Evolutionary conservation across 2,888 invertebrate genomes (phyloP).

Genomic region (Pantelozetes paolii): DNA sequence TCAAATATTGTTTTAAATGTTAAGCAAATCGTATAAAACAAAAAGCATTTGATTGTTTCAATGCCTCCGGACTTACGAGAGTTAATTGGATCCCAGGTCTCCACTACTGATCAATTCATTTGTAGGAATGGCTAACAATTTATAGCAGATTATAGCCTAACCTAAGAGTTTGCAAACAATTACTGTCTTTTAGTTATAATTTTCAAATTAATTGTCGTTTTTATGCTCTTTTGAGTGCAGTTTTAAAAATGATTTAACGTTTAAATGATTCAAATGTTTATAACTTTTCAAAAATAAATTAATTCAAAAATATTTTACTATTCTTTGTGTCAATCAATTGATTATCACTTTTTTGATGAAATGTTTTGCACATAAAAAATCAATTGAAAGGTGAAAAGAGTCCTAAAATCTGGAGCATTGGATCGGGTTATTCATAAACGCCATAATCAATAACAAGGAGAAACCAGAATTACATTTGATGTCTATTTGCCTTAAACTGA

Average conservation of each 20-base stretch:
- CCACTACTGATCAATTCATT: neutral
- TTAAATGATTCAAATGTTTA: too few relatives aligned
- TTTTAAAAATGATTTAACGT: too few relatives aligned
- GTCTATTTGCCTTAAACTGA: neutral
- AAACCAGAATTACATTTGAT: neutral
- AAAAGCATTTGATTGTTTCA: neutral
- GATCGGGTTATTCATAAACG: constrained; percentile 7
- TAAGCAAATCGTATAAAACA: too few relatives aligned
- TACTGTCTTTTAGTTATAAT: neutral
- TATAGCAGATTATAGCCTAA: neutral
- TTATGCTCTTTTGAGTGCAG: too few relatives aligned
- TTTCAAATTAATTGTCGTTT: neutral
- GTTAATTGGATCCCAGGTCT: neutral
- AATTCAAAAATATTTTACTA: neutral
- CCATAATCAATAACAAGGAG: constrained; percentile 8
- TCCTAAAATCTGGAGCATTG: too few relatives aligned
- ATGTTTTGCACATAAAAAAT: neutral
- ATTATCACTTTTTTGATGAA: constrained; percentile 14
- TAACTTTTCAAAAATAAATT: too few relatives aligned
- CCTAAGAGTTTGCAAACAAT: neutral
- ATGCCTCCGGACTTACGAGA: neutral
- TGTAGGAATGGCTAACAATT: neutral
- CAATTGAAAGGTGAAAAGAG: too few relatives aligned
- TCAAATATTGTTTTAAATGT: too few relatives aligned
- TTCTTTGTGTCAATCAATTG: neutral